Evolutionary conservation across 2,797 vertebrate species (phyloP).

Genomic region (Acipenser oxyrinchus): DNA sequence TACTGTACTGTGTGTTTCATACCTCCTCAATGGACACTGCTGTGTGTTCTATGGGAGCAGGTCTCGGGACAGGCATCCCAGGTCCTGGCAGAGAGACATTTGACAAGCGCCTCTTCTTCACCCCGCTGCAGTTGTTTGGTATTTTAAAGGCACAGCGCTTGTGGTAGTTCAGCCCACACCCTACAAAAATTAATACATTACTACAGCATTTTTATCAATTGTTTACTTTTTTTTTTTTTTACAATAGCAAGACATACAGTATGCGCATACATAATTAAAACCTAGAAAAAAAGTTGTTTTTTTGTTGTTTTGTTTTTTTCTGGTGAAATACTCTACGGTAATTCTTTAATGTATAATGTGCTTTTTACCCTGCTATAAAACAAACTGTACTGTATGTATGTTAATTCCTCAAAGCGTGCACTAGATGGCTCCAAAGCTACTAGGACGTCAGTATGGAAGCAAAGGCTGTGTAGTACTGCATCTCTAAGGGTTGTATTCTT

Average conservation of each 20-base stretch:
- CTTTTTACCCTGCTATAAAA: background rate
- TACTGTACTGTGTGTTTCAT: constrained; percentile 24
- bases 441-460: no score
- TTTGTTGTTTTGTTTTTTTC: no score
- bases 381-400: no score
- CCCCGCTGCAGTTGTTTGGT: constrained; percentile 92
- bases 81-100: constrained; percentile 85
- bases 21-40: constrained; percentile 79
- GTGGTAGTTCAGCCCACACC: constrained; percentile 95
- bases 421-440: no score
- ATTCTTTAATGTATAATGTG: no score
- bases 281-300: no score
- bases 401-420: no score
- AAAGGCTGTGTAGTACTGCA: no score
- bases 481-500: no score
- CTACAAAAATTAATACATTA: constrained; percentile 43
- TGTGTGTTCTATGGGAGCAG: constrained; percentile 65
- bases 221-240: background rate
- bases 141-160: constrained; percentile 97
- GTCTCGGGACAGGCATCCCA: constrained; percentile 76
- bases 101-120: constrained; percentile 85
- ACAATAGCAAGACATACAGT: no score
- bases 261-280: no score
- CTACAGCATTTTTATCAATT: background rate
- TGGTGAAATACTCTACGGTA: no score